Evolutionary conservation across 2,797 vertebrate species (phyloP), one percentile per base, ranked within the genome.

Genomic region (Crocodylus rhombifer): DNA sequence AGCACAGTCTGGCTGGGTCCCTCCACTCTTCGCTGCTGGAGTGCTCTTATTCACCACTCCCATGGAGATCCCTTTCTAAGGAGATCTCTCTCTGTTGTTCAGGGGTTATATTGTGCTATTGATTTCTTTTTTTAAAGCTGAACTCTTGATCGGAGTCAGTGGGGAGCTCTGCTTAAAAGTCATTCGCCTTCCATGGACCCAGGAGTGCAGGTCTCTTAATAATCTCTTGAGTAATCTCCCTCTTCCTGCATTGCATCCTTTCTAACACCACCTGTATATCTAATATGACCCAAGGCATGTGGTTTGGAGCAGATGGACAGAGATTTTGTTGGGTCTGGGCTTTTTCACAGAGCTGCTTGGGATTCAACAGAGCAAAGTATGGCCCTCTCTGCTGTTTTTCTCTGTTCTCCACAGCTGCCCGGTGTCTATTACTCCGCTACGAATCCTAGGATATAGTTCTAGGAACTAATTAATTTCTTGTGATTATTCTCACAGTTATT

Each of bases 211-310:
- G 42, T 51, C 42, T 51, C 42, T 51, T 51, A 51, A 51, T 51
- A 11, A 51, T 51, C 10, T 51, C 42, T 3, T 51, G 42, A 51
- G 42, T 51, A 51, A 51, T 51, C 42, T 51, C 42, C 42, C 42
- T 51, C 10, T 51, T 51, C 42, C 42, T 51, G 42, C 42, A 51
- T 11, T 51, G 42, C 42, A 51, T 14, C 64, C 82, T 67, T 61
- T 28, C 61, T 82, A 74, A 62, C 69, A 7, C 69, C n/a, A 61
- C 14, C 55, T 42, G 30, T 69, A 16, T 61, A 14, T 25, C 55
- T 60, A 26, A 1, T 14, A 56, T 0, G 0, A 26, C 14, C 82
- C 82, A 65, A 62, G 42, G 20, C 73, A 25, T 0, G 0, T 36
- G 21, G 30, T 30, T 90, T 65, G 33, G 64, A 67, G 80, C 5